Evolutionary conservation across 2,113 vertebrate genomes (phyloP), one percentile per base, ranked within the genome.

Genomic region (Lates calcarifer): DNA sequence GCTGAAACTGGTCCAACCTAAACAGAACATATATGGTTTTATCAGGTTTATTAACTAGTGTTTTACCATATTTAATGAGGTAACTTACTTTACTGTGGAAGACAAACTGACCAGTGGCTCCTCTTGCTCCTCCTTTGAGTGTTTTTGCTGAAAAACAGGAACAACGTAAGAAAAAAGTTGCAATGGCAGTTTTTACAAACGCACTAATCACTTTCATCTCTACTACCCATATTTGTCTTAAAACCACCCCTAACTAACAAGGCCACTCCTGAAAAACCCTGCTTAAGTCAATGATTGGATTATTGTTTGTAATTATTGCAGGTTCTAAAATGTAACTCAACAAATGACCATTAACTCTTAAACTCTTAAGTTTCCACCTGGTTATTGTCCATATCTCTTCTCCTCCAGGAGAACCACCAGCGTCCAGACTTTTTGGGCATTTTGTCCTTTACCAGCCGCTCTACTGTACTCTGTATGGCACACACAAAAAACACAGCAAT

Each of bases 331-430:
- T 28, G 55, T 15, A n/a, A 56, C 33, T 37, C 8, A 43, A n/a
- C 31, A 8, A 62, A 24, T 15, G 61, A 67, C 2, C 1, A 28
- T 26, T 28, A n/a, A 57, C 35, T n/a, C n/a, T n/a, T n/a, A n/a
- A n/a, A n/a, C n/a, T n/a, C n/a, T n/a, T 57, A 1, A 43, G 10
- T 14, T 51, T 24, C 28, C 89, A 96, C 95, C 92, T 92, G 91
- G 70, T 81, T 94, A n/a, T 41, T 87, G 0, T 92, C 82, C 70
- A 96, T 91, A 71, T 97, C 95, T 91, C 87, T 96, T 68, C 96
- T 95, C 70, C 95, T 91, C 97, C 97, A 97, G 63, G 97, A 97
- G 78, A 98, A 97, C 98, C 97, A 99, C 96, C 96, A 98, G 41
- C 95, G 95, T 51, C 96, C 96, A 68, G 95, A 94, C 89, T 95